Conservation (phyloP, 2,113 vertebrate species). For the zebrafish (Danio rerio) region GRCz12tu NC_133193.1:25085001-25085500, state of each 20-base stretch:
- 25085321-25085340: constrained; percentile 92
- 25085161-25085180: not conserved
- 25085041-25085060: not conserved
- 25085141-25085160: constrained; percentile 35
- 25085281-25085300: constrained; percentile 87
- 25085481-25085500: constrained; percentile 96
- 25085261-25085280: constrained; percentile 82
- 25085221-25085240: constrained; percentile 64
- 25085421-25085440: constrained; percentile 91
- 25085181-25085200: not conserved
- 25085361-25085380: constrained; percentile 90
- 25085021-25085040: not conserved
- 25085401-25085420: constrained; percentile 99
- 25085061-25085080: not conserved
- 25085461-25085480: constrained; percentile 99
- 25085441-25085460: constrained; percentile 98
- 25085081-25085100: constrained; percentile 18
- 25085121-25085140: not conserved
- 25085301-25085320: constrained; percentile 83
- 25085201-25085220: constrained; percentile 48
- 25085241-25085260: constrained; percentile 71
- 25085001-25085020: not conserved
- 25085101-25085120: constrained; percentile 10
- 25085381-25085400: constrained; percentile 94
- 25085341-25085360: constrained; percentile 90